Conservation (phyloP, 2,797 vertebrate species). For the Stomatorhinus walkeri region DNA sequence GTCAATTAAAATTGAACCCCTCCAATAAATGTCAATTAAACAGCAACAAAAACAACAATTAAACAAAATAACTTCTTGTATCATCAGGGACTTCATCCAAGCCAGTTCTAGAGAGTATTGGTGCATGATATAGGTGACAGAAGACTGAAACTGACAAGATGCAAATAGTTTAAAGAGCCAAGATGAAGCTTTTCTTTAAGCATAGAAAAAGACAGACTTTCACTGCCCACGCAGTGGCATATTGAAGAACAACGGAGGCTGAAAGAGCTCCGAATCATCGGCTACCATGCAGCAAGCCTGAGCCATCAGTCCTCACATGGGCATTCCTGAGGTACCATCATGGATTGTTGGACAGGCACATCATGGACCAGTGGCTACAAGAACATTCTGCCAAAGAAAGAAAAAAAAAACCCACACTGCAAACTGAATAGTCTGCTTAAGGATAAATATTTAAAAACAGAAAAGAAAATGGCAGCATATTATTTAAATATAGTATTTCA, state of each 20-base stretch:
- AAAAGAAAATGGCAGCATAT: background rate
- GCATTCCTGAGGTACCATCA: background rate
- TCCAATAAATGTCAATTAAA: background rate
- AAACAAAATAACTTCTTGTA: background rate
- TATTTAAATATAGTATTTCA: slow-evolving; percentile 13
- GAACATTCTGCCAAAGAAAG: background rate
- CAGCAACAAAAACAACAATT: background rate
- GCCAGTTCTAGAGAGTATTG: background rate
- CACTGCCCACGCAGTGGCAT: background rate
- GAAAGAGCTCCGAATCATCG: background rate
- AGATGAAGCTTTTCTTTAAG: background rate
- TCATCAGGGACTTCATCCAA: background rate
- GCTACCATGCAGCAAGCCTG: background rate
- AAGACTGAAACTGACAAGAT: background rate
- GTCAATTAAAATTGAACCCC: background rate
- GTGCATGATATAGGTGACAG: background rate
- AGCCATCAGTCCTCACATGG: background rate
- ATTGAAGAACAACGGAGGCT: background rate
- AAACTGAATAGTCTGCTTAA: background rate
- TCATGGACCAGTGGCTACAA: background rate
- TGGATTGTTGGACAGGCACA: background rate
- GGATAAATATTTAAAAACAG: background rate
- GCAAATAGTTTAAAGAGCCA: background rate
- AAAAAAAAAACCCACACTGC: background rate
- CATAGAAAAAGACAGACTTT: background rate